These are phyloP conservation scores for Brachypteracias leptosomus DNA, from an alignment of 2,113 vertebrate species.

Conservation along the genomic window DNA sequence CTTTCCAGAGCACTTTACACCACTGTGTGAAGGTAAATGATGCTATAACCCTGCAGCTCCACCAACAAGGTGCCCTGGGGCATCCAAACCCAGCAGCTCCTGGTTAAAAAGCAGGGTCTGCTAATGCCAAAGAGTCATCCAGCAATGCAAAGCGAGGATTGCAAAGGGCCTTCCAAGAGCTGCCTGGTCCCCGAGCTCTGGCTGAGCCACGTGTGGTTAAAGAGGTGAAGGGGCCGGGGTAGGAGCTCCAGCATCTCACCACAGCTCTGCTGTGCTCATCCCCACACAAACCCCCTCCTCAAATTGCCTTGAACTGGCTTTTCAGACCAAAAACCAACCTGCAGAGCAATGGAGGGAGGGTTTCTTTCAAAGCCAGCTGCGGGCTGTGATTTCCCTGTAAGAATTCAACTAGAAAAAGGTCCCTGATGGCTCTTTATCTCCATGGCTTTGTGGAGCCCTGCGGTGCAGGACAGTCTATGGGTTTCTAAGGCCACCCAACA, in stretches of 20 bases:
- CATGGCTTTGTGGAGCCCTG: neutral
- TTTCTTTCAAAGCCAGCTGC: neutral
- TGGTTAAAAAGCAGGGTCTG: accelerated
- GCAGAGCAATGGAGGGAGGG: neutral
- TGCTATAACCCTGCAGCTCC: neutral
- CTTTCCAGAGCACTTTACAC: neutral
- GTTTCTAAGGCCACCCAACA: neutral
- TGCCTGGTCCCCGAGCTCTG: neutral
- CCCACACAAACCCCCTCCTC: neutral
- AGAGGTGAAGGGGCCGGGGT: neutral
- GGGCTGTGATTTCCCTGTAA: neutral
- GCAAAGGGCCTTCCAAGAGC: neutral
- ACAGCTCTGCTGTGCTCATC: neutral
- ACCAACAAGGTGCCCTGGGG: neutral
- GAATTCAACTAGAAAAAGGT: neutral
- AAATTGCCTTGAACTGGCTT: neutral
- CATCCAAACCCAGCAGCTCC: neutral
- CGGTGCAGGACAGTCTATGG: neutral
- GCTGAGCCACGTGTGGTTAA: accelerated
- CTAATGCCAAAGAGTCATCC: accelerated
- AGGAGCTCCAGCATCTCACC: neutral
- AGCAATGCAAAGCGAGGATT: neutral
- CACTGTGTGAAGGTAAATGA: accelerated
- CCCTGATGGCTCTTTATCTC: neutral
- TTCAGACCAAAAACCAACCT: neutral